These are phyloP conservation scores for Thalassaphorura encarpata DNA, from an alignment of 1,140 invertebrate genomes.

Conservation along the genomic window DNA sequence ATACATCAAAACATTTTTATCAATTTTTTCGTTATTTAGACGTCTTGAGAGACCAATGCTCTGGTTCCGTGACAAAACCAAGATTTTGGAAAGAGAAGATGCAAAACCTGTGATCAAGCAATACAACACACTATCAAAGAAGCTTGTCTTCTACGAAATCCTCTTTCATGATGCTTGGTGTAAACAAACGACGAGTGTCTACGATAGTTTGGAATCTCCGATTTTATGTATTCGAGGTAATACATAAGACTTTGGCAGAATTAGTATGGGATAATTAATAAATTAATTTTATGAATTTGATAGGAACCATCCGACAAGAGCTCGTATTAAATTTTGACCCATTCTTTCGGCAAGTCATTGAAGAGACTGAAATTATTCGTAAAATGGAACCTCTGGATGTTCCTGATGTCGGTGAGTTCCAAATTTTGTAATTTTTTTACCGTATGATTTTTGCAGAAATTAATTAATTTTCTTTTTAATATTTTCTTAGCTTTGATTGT, in stretches of 20 bases:
- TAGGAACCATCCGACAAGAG: conserved; percentile 31
- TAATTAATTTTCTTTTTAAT: background rate
- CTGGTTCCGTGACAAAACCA: conserved; percentile 27
- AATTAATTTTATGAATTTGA: too few species aligned
- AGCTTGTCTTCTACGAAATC: conserved; percentile 29
- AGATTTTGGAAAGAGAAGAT: conserved; percentile 20
- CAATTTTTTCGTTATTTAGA: conserved; percentile 5
- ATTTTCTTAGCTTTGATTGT: conserved; percentile 10
- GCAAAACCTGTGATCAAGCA: conserved; percentile 22
- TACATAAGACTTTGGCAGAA: too few species aligned
- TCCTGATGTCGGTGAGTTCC: conserved; percentile 26
- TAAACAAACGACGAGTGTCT: conserved; percentile 19
- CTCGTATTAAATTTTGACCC: conserved; percentile 57
- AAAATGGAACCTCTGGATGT: conserved; percentile 48
- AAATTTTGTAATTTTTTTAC: background rate
- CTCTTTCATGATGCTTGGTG: conserved; percentile 29
- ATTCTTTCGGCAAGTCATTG: conserved; percentile 55
- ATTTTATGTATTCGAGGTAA: conserved; percentile 22
- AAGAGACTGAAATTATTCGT: conserved; percentile 61
- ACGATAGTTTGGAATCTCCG: conserved; percentile 27
- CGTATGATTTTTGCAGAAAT: too few species aligned
- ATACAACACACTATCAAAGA: conserved; percentile 24
- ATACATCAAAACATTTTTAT: conserved; percentile 1
- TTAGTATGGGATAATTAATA: too few species aligned
- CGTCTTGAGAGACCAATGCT: conserved; percentile 28